Conservation (phyloP, 2,888 invertebrate species). For the Meliscaeva auricollis region DNA sequence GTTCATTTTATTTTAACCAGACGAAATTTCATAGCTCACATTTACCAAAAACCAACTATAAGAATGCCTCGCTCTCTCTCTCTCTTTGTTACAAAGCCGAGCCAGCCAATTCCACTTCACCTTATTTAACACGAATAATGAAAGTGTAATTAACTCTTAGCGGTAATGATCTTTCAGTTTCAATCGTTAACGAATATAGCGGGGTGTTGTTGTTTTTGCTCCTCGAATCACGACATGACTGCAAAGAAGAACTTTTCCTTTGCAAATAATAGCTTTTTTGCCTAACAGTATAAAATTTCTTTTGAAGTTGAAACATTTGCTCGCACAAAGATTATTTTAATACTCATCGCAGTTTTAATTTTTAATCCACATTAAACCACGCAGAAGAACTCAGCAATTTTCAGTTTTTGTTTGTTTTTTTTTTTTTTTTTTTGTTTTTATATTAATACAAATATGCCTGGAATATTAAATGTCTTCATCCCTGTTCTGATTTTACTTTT, state of each 20-base stretch:
- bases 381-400: constrained; percentile 43
- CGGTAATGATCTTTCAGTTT: constrained; percentile 73
- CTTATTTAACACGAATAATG: constrained; percentile 72
- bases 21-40: constrained; percentile 47
- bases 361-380: constrained; percentile 53
- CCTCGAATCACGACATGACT: constrained; percentile 52
- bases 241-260: constrained; percentile 30
- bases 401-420: constrained; percentile 1
- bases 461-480: background rate
- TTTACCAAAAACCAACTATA: constrained; percentile 26
- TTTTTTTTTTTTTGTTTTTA: background rate
- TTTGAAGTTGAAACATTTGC: constrained; percentile 44
- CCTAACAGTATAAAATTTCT: background rate
- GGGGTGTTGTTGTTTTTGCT: constrained; percentile 17
- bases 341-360: constrained; percentile 9
- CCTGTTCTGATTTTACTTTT: too few species aligned
- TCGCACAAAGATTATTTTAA: constrained; percentile 36
- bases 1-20: constrained; percentile 26
- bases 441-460: background rate
- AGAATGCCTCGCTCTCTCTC: constrained; percentile 1
- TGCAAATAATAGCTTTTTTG: background rate
- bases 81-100: constrained; percentile 15
- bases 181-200: constrained; percentile 54
- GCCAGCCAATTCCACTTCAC: constrained; percentile 64
- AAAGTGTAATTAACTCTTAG: constrained; percentile 72